Conservation (phyloP, 2,797 vertebrate species). For the Hypotaenidia okinawae region DNA sequence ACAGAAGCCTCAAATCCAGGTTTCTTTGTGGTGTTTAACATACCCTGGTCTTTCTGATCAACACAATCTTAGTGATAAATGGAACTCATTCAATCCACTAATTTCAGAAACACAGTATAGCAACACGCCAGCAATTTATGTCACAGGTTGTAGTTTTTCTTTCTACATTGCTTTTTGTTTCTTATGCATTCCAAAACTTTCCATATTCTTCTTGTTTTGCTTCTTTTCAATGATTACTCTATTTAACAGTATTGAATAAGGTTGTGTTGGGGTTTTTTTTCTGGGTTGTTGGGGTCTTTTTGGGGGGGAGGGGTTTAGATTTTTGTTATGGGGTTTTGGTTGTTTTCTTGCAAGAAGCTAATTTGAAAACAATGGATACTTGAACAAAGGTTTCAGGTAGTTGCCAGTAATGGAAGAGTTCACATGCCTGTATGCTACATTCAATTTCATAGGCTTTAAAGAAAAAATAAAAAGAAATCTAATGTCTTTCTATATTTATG, state of each 20-base stretch:
- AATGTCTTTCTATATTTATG: constrained; percentile 18
- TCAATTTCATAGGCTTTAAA: neutral
- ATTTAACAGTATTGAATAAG: neutral
- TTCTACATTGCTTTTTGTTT: neutral
- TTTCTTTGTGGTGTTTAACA: neutral
- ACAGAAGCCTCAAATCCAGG: neutral
- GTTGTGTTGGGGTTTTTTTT: too few species aligned
- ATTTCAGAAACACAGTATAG: neutral
- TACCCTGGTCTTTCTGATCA: neutral
- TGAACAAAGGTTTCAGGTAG: neutral
- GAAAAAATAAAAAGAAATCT: neutral
- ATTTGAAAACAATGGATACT: neutral
- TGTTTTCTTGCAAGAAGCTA: neutral
- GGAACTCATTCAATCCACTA: neutral
- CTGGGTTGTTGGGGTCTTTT: too few species aligned
- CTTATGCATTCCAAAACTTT: neutral
- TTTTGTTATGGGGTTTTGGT: neutral
- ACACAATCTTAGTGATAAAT: neutral
- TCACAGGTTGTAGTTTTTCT: neutral
- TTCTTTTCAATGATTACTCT: neutral
- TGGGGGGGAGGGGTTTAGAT: too few species aligned
- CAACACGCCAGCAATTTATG: neutral
- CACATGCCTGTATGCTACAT: neutral
- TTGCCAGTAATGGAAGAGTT: neutral
- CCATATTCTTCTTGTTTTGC: neutral